A percentile compares a stretch with the other conserved stretches of the same genome.
Evolutionary conservation across 2,797 vertebrate genomes (phyloP).

Genomic region (Xenopus petersii): DNA sequence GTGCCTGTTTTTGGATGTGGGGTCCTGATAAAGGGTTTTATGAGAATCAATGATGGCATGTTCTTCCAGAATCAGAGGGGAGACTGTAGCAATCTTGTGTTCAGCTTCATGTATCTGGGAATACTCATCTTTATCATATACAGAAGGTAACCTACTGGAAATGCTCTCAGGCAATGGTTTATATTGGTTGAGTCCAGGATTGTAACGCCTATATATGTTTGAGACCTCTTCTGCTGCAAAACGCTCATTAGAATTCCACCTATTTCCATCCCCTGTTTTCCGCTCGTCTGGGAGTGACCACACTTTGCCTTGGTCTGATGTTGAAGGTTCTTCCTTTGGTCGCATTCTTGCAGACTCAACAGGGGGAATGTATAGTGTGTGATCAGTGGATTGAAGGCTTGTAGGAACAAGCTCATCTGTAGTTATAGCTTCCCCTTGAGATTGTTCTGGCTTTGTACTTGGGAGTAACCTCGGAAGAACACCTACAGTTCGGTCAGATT

Average conservation of each 20-base stretch:
- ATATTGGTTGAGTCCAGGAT: not conserved
- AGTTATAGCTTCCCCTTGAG: no score
- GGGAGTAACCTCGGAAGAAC: no score
- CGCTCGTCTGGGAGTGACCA: no score
- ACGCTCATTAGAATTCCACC: not conserved
- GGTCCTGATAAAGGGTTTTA: no score
- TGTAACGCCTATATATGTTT: not conserved
- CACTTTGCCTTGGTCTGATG: fast-evolving
- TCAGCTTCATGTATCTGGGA: not conserved
- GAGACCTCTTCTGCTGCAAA: not conserved
- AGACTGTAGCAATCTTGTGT: not conserved
- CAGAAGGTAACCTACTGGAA: not conserved
- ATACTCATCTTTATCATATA: not conserved
- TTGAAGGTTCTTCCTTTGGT: not conserved
- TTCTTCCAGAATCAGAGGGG: not conserved
- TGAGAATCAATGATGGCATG: not conserved
- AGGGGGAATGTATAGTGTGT: not conserved
- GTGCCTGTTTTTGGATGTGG: not conserved
- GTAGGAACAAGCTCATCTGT: no score
- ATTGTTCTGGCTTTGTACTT: no score
- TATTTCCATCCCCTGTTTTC: not conserved
- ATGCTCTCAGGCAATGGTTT: not conserved
- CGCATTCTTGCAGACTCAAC: not conserved
- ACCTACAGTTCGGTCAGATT: not conserved
- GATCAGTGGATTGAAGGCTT: no score